Conservation (phyloP, 2,888 invertebrate genomes). For the Maniola hyperantus region DNA sequence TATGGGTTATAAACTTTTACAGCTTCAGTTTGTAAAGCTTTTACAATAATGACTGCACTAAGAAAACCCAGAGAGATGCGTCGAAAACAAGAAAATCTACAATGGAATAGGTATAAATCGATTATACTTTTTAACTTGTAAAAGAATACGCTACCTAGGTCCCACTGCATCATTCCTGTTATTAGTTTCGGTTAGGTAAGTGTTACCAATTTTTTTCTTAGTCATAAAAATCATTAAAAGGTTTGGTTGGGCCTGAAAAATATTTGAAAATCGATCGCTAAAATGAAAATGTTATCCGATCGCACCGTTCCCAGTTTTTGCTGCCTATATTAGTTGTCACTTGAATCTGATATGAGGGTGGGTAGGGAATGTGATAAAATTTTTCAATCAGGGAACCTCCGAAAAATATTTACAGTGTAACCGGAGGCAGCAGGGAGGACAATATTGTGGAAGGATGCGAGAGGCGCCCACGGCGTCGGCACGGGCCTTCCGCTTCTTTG, state of each 20-base stretch:
- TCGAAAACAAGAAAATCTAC: background rate
- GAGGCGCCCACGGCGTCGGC: conserved; percentile 69
- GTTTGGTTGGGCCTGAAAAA: background rate
- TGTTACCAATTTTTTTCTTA: background rate
- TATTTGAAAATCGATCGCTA: background rate
- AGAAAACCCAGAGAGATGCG: conserved; percentile 18
- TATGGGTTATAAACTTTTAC: conserved; percentile 52
- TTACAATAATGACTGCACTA: conserved; percentile 27
- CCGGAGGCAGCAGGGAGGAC: conserved; percentile 75
- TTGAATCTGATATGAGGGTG: conserved; percentile 68
- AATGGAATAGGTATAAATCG: background rate
- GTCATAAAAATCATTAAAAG: background rate
- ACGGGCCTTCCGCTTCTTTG: conserved; percentile 76
- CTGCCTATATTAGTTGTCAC: conserved; percentile 42
- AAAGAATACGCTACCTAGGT: too few species aligned
- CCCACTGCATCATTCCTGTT: background rate
- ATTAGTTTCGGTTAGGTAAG: background rate
- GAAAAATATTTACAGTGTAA: conserved; percentile 81
- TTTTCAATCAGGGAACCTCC: conserved; percentile 79
- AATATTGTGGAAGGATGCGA: conserved; percentile 77
- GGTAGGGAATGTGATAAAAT: conserved; percentile 74
- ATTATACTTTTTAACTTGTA: background rate
- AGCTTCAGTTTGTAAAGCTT: conserved; percentile 48
- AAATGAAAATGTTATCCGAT: background rate
- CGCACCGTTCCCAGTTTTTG: background rate